phyloP scores from a whole-genome alignment of 2,888 invertebrate species.

The Aphrophora alni region DNA sequence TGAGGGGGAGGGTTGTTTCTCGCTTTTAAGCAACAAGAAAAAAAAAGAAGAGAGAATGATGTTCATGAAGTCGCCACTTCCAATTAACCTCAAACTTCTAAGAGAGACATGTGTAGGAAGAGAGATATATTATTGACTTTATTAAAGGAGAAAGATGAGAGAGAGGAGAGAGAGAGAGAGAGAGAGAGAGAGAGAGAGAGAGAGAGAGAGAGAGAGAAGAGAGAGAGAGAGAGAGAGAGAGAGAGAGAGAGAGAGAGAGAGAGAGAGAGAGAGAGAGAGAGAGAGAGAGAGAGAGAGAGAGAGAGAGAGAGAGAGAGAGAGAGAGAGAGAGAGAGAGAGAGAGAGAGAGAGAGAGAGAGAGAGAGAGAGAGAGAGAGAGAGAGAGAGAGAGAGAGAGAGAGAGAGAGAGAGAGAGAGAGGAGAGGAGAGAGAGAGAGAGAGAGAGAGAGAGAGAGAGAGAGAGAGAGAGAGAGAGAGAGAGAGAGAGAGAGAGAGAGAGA shows the following conservation, averaged over 20 bases:
- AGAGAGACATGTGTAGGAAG: too few relatives aligned
- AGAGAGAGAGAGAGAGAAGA: constrained; percentile 13
- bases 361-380: constrained; percentile 13
- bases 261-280: constrained; percentile 13
- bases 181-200: constrained; percentile 13
- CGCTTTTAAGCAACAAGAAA: too few relatives aligned
- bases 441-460: constrained; percentile 13
- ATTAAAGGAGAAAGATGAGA: too few relatives aligned
- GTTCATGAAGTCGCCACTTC: too few relatives aligned
- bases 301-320: constrained; percentile 13
- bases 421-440: neutral
- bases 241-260: constrained; percentile 13
- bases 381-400: constrained; percentile 13
- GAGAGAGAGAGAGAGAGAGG: constrained; percentile 10
- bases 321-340: constrained; percentile 13
- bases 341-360: constrained; percentile 13
- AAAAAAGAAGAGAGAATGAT: too few relatives aligned
- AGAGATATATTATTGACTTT: too few relatives aligned
- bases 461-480: constrained; percentile 13
- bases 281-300: constrained; percentile 13
- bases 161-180: constrained; percentile 11
- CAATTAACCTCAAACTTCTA: too few relatives aligned
- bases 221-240: constrained; percentile 13
- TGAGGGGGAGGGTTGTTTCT: too few relatives aligned
- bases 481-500: constrained; percentile 13